Conservation (phyloP, 1,140 invertebrate genomes). For the Macrotrachela quadricornifera region DNA sequence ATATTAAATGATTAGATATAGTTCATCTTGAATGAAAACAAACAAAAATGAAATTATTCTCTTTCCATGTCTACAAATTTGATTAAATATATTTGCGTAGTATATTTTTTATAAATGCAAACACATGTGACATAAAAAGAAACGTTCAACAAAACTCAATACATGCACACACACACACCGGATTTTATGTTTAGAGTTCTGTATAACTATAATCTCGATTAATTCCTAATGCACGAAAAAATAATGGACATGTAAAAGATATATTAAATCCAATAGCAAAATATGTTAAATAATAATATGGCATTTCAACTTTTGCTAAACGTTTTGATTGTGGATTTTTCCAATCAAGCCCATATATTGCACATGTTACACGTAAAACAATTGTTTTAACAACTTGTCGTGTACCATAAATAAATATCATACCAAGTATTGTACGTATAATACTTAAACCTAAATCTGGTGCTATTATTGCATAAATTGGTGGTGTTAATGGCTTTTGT, state of each 20-base stretch:
- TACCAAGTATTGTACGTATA: conserved; percentile 48
- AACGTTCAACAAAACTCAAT: too few relatives aligned
- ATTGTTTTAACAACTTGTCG: conserved; percentile 45
- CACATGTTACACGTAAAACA: conserved; percentile 45
- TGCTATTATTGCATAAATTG: conserved; percentile 33
- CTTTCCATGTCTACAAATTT: too few relatives aligned
- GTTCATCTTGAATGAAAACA: too few relatives aligned
- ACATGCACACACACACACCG: too few relatives aligned
- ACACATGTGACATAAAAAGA: too few relatives aligned
- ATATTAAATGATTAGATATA: too few relatives aligned
- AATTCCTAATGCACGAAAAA: conserved; percentile 51
- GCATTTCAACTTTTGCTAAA: conserved; percentile 41
- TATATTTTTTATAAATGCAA: too few relatives aligned
- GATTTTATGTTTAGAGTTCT: conserved; percentile 27
- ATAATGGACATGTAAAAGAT: conserved; percentile 49
- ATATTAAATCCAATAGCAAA: conserved; percentile 36
- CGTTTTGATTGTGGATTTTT: conserved; percentile 27
- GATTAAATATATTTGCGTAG: too few relatives aligned
- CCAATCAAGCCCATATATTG: conserved; percentile 38
- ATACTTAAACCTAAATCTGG: conserved; percentile 42
- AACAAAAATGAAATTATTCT: too few relatives aligned
- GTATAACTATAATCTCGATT: conserved; percentile 59
- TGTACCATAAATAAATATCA: conserved; percentile 45
- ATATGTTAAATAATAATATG: conserved; percentile 48
- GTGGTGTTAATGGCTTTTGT: conserved; percentile 33